Evolutionary conservation across 2,797 vertebrate species (phyloP).

Genomic region (Gallinago stenura): DNA sequence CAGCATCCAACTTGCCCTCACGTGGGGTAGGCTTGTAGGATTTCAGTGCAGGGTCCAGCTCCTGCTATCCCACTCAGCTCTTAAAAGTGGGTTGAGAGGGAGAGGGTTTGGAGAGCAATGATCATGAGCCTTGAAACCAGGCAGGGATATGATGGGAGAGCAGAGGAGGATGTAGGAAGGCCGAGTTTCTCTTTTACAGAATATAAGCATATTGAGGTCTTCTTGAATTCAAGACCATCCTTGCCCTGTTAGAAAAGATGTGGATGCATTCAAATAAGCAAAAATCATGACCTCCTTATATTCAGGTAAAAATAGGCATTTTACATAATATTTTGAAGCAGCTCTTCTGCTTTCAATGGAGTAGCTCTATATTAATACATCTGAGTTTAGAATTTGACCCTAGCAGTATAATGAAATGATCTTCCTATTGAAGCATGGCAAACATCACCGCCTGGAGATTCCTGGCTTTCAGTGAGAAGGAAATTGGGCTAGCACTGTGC

Average conservation of each 20-base stretch:
- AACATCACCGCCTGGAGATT: not conserved
- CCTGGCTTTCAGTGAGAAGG: not conserved
- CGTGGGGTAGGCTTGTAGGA: not conserved
- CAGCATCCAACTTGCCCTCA: not conserved
- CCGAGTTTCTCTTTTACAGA: not conserved
- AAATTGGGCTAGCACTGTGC: not conserved
- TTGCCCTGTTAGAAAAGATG: not conserved
- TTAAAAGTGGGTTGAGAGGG: not conserved
- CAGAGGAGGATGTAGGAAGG: not conserved
- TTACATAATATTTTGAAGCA: not conserved
- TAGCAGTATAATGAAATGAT: not conserved
- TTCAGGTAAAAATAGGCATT: not conserved
- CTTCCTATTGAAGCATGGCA: not conserved
- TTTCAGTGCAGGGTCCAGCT: not conserved
- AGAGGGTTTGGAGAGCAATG: not conserved
- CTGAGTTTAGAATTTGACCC: conserved; percentile 2
- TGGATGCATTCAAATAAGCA: not conserved
- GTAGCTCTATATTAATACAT: not conserved
- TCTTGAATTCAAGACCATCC: not conserved
- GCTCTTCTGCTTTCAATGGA: not conserved
- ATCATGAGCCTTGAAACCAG: not conserved
- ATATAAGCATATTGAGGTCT: not conserved
- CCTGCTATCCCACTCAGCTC: not conserved
- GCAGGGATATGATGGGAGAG: not conserved
- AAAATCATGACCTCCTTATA: not conserved